Conservation (phyloP, 2,888 invertebrate species). For the Ophioninae sp. region DNA sequence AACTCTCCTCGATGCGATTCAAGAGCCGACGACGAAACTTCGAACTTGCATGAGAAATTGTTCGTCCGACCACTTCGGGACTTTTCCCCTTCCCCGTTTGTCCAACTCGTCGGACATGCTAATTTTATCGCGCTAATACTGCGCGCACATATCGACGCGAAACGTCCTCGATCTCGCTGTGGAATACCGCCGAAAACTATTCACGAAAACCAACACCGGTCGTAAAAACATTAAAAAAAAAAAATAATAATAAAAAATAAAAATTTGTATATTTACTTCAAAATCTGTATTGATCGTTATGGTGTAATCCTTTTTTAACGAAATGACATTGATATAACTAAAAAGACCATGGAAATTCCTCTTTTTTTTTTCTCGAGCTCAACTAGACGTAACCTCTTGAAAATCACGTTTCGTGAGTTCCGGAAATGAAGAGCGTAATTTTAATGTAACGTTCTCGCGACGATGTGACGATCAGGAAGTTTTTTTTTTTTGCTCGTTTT, state of each 20-base stretch:
- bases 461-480: not conserved
- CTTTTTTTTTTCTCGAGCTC: too few species aligned
- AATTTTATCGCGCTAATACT: conserved; percentile 48
- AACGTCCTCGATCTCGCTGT: conserved; percentile 51
- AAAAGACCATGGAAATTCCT: too few species aligned
- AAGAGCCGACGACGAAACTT: conserved; percentile 18
- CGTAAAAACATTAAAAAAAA: not conserved
- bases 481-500: conserved; percentile 13
- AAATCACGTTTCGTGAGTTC: too few species aligned
- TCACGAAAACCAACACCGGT: not conserved
- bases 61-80: conserved; percentile 37
- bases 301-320: too few species aligned
- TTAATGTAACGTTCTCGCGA: not conserved
- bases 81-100: conserved; percentile 33
- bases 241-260: not conserved
- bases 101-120: conserved; percentile 26
- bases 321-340: too few species aligned
- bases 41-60: conserved; percentile 22
- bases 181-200: conserved; percentile 34
- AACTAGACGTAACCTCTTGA: too few species aligned
- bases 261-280: too few species aligned
- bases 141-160: not conserved
- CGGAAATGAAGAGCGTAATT: too few species aligned
- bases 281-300: too few species aligned
- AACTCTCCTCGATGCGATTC: not conserved